These are phyloP conservation scores for Rhamnusium bicolor DNA, from an alignment of 2,888 invertebrate species.

Conservation along the genomic window DNA sequence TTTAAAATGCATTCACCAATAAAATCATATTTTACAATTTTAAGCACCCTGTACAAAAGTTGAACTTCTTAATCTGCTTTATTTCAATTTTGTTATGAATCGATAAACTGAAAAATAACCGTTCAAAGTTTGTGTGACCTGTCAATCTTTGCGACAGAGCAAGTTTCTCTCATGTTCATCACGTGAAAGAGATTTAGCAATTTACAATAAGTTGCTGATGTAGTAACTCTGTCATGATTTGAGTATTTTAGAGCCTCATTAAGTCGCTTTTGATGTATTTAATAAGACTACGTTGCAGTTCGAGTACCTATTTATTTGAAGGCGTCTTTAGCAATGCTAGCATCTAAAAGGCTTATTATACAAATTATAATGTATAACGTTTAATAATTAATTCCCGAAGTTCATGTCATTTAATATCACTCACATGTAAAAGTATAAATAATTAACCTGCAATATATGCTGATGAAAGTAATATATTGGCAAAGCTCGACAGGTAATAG, in stretches of 20 bases:
- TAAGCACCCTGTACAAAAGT: neutral
- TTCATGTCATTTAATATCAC: neutral
- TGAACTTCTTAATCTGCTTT: neutral
- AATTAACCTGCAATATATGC: too few species aligned
- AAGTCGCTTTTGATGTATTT: slow-evolving; percentile 36
- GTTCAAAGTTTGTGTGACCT: neutral
- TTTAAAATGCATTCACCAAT: too few species aligned
- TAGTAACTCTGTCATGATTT: slow-evolving; percentile 33
- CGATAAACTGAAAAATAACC: neutral
- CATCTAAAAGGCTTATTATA: neutral
- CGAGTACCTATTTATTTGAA: slow-evolving; percentile 13
- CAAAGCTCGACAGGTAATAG: too few species aligned
- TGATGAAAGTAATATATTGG: too few species aligned
- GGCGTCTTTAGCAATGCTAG: neutral
- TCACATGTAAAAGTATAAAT: too few species aligned
- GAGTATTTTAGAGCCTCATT: slow-evolving; percentile 29
- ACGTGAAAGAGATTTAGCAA: slow-evolving; percentile 29
- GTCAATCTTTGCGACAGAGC: neutral
- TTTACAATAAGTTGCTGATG: slow-evolving; percentile 36
- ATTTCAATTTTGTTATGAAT: neutral
- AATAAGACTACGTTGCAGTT: slow-evolving; percentile 32
- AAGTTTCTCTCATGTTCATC: slow-evolving; percentile 7
- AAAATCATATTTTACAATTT: neutral
- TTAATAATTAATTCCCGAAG: neutral
- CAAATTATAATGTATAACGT: neutral